Percentiles rank a stretch among this genome's conserved stretches.
Evolutionary conservation across 2,797 vertebrate species (phyloP).

Genomic region (Poecilia wingei): DNA sequence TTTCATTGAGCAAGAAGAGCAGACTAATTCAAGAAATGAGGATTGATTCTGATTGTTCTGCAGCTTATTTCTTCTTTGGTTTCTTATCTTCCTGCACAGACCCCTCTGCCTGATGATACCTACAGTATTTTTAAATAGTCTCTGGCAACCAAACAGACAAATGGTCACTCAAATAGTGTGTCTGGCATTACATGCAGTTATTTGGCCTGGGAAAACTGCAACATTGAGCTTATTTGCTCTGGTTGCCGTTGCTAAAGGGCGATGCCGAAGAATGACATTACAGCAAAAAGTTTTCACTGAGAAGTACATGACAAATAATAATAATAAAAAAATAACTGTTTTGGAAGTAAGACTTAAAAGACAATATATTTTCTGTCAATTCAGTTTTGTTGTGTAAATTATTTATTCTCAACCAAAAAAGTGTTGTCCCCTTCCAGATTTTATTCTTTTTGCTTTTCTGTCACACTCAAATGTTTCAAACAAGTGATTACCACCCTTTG

Average conservation of each 20-base stretch:
- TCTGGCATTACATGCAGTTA: slow-evolving; percentile 25
- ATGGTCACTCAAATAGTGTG: slow-evolving; percentile 28
- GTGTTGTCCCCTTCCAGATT: background rate
- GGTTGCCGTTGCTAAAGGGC: background rate
- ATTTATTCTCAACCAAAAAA: background rate
- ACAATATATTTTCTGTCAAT: background rate
- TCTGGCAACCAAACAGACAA: slow-evolving; percentile 23
- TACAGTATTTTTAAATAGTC: slow-evolving; percentile 40
- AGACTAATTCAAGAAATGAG: slow-evolving; percentile 41
- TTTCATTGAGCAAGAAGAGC: slow-evolving; percentile 33
- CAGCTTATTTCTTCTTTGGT: slow-evolving; percentile 49
- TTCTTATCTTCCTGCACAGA: slow-evolving; percentile 41
- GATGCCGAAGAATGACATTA: background rate
- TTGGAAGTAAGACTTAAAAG: too few species aligned
- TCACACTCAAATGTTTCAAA: too few species aligned
- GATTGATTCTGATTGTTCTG: slow-evolving; percentile 50
- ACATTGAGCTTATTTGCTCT: background rate
- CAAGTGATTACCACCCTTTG: too few species aligned
- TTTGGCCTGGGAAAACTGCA: background rate
- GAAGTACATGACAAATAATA: background rate
- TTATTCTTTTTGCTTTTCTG: background rate
- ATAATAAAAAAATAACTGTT: too few species aligned
- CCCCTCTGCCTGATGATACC: slow-evolving; percentile 19
- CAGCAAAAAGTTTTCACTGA: background rate
- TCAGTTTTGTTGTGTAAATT: background rate